Base-by-base conservation (phyloP, 2,888 invertebrate species). In the Phortica okadai region DNA sequence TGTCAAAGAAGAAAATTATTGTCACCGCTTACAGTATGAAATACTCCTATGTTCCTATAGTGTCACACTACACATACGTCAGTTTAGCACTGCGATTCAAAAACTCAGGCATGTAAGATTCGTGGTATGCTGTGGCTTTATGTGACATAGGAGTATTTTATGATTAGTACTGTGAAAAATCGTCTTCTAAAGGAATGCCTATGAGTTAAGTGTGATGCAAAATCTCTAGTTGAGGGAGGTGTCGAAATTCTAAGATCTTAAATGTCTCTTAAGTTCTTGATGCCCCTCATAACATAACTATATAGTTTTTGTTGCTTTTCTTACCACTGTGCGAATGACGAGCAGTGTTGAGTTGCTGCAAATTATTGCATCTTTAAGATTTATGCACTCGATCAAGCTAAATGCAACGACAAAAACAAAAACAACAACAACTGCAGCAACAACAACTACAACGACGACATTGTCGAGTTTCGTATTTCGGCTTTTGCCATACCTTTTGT, bases 331-430 rank as follows among this genome's bases (percentile, higher is more conserved):
- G 62, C 1, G 10, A 21, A 7, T n/a, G 56, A 6, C 33, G 41
- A 25, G 58, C 58, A 56, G 64, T 42, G 33, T 33, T 33, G 33
- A 33, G 33, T 73, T 67, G 75, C 76, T 84, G 81, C 81, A 85
- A 87, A 84, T 80, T 33, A 33, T 33, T 88, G 86, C 87, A 88
- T 85, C 83, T 88, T 79, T n/a, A 73, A 85, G 82, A 79, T 84
- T 67, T 67, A 67, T 67, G 67, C 67, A 67, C 42, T 67, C 67
- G 16, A 2, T 59, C 16, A 21, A n/a, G 14, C 41, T 14, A 41
- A 66, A 33, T 66, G 66, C 66, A 41, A 2, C 16, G 8, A 44
- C 14, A 67, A 21, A 21, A 21, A 42, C 62, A 50, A 69, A 16
- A 11, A 69, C 25, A 72, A 72, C 25, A 72, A 72, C 42, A 11